phyloP scores from a whole-genome alignment of 2,113 vertebrate species.

The Ovibos moschatus region DNA sequence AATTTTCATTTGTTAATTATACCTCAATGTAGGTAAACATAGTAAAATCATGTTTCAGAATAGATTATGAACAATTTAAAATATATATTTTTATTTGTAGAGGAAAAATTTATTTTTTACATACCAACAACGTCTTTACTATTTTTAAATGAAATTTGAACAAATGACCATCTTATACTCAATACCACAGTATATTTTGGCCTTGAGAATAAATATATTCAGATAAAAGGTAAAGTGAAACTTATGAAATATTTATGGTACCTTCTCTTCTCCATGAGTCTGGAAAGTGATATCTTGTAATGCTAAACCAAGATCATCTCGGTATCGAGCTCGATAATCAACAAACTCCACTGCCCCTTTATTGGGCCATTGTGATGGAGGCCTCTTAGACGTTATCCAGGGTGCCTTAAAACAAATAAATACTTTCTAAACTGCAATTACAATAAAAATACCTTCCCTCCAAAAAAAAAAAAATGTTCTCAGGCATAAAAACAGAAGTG shows the following conservation, averaged over 20 bases:
- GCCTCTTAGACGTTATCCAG: conserved; percentile 71
- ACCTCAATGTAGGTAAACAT: not conserved
- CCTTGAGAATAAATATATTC: not conserved
- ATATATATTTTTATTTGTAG: not conserved
- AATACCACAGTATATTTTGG: not conserved
- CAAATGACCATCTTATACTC: not conserved
- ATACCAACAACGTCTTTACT: not conserved
- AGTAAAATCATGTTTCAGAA: not conserved
- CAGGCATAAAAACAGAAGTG: not conserved
- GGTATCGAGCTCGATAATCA: conserved; percentile 73
- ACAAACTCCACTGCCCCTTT: conserved; percentile 76
- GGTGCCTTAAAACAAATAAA: conserved; percentile 72
- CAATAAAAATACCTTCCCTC: not conserved
- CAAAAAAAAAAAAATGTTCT: not conserved
- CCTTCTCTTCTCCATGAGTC: conserved; percentile 75
- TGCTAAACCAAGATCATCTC: conserved; percentile 64
- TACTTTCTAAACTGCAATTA: not conserved
- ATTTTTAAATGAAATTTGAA: not conserved
- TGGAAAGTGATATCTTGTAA: conserved; percentile 75
- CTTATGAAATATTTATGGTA: conserved; percentile 28
- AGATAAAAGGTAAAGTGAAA: not conserved
- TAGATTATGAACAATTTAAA: not conserved
- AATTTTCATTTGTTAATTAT: not conserved
- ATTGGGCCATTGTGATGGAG: conserved; percentile 71
- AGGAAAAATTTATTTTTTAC: not conserved